Conservation (phyloP, 35 echinoderm and acorn worm species). For the Strongylocentrotus purpuratus region DNA sequence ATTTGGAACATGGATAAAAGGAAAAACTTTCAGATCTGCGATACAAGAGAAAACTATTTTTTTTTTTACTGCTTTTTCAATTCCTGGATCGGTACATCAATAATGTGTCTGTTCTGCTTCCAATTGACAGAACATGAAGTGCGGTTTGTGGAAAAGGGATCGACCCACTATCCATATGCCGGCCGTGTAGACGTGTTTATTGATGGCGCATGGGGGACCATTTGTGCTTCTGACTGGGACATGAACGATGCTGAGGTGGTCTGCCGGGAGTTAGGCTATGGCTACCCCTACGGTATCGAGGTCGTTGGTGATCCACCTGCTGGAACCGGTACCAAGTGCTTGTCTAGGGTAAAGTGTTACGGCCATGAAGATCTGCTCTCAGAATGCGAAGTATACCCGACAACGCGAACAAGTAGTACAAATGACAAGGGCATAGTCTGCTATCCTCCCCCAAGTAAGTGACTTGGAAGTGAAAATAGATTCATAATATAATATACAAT, state of each 20-base stretch:
- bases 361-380: neutral
- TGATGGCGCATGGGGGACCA: neutral
- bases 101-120: no score
- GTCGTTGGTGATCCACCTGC: neutral
- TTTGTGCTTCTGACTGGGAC: neutral
- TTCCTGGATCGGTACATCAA: no score
- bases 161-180: neutral
- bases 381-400: neutral
- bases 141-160: neutral
- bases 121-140: neutral
- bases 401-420: neutral
- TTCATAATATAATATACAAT: no score
- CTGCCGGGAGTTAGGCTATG: neutral
- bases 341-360: neutral
- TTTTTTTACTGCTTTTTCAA: no score
- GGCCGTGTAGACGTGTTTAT: neutral
- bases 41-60: no score
- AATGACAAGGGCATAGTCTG: neutral
- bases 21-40: no score
- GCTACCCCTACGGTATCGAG: neutral
- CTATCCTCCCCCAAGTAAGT: neutral
- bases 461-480: neutral
- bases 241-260: neutral
- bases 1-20: no score
- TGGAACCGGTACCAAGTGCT: neutral